These are phyloP conservation scores for Panthera tigris DNA, from an alignment of 2,113 vertebrate genomes.

Conservation along the genomic window DNA sequence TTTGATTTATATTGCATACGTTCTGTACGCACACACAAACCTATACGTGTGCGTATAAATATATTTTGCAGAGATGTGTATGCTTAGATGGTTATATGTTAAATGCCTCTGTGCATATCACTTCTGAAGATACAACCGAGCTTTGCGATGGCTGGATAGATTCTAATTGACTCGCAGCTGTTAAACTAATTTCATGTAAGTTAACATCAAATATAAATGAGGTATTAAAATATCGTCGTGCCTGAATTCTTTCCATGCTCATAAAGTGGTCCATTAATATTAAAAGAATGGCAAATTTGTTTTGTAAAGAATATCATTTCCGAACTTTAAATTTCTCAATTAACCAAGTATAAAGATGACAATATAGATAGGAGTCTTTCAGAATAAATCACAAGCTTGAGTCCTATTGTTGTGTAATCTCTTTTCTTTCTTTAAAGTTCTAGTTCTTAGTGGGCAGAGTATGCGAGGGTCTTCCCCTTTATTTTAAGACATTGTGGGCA, in stretches of 20 bases:
- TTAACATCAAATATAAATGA: neutral
- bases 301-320: neutral
- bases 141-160: neutral
- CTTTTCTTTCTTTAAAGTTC: neutral
- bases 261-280: neutral
- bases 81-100: neutral
- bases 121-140: neutral
- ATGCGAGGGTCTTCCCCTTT: neutral
- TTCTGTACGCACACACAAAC: neutral
- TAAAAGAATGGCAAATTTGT: neutral
- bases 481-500: neutral
- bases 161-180: neutral
- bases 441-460: neutral
- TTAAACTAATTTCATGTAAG: constrained; percentile 11
- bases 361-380: neutral
- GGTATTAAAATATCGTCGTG: neutral
- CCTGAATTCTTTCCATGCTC: neutral
- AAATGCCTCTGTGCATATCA: neutral
- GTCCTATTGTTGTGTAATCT: neutral
- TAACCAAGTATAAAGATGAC: neutral
- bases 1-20: neutral
- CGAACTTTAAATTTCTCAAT: neutral
- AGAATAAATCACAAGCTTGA: neutral
- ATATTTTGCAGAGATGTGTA: neutral
- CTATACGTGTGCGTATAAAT: neutral